A percentile compares a stretch with the other conserved stretches of the same genome.
phyloP scores from a whole-genome alignment of 1,140 invertebrate species.

The Atta texana region DNA sequence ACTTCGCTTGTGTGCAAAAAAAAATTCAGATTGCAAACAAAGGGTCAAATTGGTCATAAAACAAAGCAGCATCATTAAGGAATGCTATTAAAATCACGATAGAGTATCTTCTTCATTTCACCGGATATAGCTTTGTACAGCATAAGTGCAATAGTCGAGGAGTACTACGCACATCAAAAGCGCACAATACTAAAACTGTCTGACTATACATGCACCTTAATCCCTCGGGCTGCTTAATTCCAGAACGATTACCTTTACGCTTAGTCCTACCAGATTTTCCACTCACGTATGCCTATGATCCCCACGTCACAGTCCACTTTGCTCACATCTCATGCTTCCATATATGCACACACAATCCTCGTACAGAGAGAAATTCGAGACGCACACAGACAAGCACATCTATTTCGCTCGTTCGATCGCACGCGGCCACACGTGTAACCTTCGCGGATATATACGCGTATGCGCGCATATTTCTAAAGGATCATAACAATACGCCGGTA shows the following conservation, averaged over 20 bases:
- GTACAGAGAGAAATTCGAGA: not conserved
- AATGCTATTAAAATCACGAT: not conserved
- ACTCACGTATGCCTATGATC: conserved; percentile 63
- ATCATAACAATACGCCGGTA: not conserved
- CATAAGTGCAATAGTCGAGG: not conserved
- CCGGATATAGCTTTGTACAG: not conserved
- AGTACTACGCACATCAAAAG: not conserved
- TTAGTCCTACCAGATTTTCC: conserved; percentile 55
- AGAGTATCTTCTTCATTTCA: not conserved
- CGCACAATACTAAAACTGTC: conserved; percentile 12
- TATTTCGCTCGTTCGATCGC: conserved; percentile 34
- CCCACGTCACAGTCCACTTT: conserved; percentile 35
- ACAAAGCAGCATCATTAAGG: not conserved
- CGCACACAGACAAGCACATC: not conserved
- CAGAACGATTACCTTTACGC: conserved; percentile 62
- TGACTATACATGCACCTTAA: conserved; percentile 53
- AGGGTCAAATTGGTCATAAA: not conserved
- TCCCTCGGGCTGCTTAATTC: conserved; percentile 65
- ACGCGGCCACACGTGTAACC: not conserved
- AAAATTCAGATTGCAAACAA: too few relatives aligned
- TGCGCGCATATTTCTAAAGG: conserved; percentile 29
- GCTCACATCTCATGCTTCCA: not conserved
- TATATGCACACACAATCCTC: not conserved
- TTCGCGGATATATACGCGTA: not conserved
- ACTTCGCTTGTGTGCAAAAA: too few relatives aligned